Conservation (phyloP, 92 coral and sea anemone species). For the Anthopleura xanthogrammica region DNA sequence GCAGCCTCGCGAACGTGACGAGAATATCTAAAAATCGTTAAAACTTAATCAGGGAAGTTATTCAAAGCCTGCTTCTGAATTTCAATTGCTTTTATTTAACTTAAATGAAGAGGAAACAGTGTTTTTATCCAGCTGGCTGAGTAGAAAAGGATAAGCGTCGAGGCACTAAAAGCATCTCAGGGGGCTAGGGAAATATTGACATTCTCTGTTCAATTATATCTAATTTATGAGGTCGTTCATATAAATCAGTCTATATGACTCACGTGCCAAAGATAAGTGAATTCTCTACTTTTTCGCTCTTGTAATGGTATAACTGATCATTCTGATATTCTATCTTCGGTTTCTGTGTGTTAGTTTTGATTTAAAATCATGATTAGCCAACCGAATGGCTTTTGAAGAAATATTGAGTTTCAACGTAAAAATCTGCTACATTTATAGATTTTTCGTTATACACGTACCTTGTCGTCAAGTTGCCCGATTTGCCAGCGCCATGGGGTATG, state of each 20-base stretch:
- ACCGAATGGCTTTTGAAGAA: neutral
- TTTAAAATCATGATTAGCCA: neutral
- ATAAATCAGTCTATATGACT: neutral
- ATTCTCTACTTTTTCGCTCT: neutral
- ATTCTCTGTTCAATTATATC: neutral
- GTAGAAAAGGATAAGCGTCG: neutral
- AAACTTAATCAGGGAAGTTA: neutral
- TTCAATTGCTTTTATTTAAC: neutral
- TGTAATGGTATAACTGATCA: neutral
- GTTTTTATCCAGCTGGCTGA: neutral
- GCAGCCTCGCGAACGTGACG: conserved; percentile 3
- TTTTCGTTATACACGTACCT: too few species aligned
- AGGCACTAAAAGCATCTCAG: neutral
- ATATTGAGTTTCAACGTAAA: too few species aligned
- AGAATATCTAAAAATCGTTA: conserved; percentile 3
- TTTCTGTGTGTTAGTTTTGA: neutral
- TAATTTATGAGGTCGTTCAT: neutral
- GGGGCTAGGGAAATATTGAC: conserved; percentile 6
- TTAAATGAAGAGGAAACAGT: neutral
- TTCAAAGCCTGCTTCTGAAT: neutral
- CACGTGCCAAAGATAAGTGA: neutral
- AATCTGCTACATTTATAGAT: too few species aligned
- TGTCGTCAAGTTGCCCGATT: too few species aligned
- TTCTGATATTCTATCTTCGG: neutral
- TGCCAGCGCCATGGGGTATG: too few species aligned